Percentiles rank a stretch among this genome's conserved stretches.
Evolutionary conservation across 2,113 vertebrate species (phyloP).

Genomic region (Cynopterus brachyotis): DNA sequence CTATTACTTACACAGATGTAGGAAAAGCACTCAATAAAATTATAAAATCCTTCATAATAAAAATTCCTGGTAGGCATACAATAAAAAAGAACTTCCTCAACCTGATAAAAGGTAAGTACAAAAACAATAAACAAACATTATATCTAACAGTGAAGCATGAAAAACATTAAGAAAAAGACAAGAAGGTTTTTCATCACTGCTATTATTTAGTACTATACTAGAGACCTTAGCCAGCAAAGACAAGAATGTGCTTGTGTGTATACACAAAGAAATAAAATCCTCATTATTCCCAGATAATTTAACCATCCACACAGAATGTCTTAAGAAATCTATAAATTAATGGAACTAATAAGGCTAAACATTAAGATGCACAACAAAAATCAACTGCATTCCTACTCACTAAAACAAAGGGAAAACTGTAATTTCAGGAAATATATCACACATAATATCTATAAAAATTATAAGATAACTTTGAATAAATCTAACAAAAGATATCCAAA

Average conservation of each 20-base stretch:
- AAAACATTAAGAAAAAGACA: background rate
- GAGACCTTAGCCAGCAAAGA: background rate
- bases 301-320: background rate
- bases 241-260: background rate
- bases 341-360: background rate
- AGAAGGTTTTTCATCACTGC: background rate
- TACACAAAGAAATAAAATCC: background rate
- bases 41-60: background rate
- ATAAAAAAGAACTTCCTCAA: background rate
- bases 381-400: background rate
- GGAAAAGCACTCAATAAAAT: background rate
- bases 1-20: background rate
- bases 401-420: background rate
- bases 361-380: background rate
- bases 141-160: background rate
- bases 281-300: background rate
- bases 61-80: background rate
- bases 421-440: background rate
- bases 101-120: background rate
- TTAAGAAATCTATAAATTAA: background rate
- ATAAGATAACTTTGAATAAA: background rate
- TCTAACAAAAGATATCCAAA: background rate
- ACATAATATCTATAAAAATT: background rate
- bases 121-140: background rate
- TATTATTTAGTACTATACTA: background rate